Evolutionary conservation across 2,113 vertebrate species (phyloP).

Genomic region (Hemiscyllium ocellatum): DNA sequence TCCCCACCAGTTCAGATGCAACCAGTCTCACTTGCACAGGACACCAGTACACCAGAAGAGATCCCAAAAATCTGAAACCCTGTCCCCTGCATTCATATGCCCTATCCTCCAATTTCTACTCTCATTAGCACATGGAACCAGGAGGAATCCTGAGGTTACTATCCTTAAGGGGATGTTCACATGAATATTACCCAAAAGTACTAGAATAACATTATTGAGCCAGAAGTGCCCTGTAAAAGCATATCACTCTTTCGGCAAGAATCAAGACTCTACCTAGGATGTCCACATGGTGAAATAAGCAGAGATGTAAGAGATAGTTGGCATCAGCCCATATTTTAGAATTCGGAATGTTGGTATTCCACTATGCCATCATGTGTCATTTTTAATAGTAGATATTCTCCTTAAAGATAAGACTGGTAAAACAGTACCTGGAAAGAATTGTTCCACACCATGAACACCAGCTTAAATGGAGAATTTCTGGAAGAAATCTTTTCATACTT

Average conservation of each 20-base stretch:
- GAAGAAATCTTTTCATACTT: conserved; percentile 32
- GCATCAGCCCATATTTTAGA: neutral
- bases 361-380: neutral
- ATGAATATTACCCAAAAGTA: too few species aligned
- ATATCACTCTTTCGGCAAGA: neutral
- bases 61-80: too few species aligned
- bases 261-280: neutral
- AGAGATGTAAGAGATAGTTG: neutral
- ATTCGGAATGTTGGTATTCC: neutral
- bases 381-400: neutral
- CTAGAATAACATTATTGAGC: neutral
- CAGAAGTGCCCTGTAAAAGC: neutral
- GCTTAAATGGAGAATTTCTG: conserved; percentile 25
- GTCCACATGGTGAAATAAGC: neutral
- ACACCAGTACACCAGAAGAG: too few species aligned
- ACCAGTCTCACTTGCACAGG: too few species aligned
- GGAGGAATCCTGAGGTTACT: too few species aligned
- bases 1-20: too few species aligned
- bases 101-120: too few species aligned
- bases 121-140: too few species aligned
- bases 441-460: conserved; percentile 34
- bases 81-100: too few species aligned
- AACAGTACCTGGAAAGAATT: conserved; percentile 31
- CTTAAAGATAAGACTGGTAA: neutral
- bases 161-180: too few species aligned